A percentile compares a stretch with the other conserved stretches of the same genome.
These are phyloP conservation scores for Pachydiplax longipennis DNA, from an alignment of 2,888 invertebrate species.

Conservation along the genomic window DNA sequence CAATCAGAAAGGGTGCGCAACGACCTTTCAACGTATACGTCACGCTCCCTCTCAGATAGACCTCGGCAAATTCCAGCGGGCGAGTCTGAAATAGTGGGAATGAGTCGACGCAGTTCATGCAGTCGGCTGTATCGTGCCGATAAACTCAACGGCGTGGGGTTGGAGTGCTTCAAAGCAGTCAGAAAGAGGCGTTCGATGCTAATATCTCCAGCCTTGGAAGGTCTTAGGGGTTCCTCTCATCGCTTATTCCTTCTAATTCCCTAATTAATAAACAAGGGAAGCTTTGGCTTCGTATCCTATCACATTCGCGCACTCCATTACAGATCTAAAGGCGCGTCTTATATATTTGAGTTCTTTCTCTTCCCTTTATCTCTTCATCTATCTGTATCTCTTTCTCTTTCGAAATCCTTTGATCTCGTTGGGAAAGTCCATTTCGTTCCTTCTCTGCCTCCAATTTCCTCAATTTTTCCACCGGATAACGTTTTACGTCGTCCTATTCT, in stretches of 20 bases:
- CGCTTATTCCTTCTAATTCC: background rate
- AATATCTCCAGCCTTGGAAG: background rate
- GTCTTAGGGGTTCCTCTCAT: background rate
- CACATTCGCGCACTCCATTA: background rate
- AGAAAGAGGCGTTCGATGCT: background rate
- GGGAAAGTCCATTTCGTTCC: background rate
- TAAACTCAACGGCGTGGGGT: background rate
- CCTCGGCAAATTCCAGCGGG: background rate
- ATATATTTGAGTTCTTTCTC: background rate
- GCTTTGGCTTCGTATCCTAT: background rate
- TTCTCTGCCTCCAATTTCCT: background rate
- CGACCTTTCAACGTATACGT: too few relatives aligned
- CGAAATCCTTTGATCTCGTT: background rate
- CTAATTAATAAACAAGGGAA: background rate
- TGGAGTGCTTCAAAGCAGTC: background rate
- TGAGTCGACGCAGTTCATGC: background rate
- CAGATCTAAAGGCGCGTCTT: background rate
- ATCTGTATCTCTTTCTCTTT: background rate
- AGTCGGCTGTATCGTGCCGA: background rate
- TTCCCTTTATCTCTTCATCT: background rate
- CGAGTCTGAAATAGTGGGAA: background rate
- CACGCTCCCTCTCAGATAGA: background rate
- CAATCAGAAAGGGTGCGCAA: too few relatives aligned
- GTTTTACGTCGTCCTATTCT: background rate
- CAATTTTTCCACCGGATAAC: too few relatives aligned